Base-by-base conservation (phyloP, 1,140 invertebrate species). In the Oryctes rhinoceros region DNA sequence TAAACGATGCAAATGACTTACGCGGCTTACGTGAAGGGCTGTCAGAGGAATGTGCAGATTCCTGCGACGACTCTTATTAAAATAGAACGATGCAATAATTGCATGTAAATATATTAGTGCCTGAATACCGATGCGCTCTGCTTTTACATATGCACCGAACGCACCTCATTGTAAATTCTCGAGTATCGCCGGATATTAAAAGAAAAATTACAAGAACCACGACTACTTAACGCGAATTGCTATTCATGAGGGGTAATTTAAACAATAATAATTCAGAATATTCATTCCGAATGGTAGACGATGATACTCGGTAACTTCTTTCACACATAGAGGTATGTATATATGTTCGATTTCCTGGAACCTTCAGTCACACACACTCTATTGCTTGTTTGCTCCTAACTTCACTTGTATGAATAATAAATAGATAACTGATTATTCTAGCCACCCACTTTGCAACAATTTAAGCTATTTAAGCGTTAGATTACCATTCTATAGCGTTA, bases 161-260 rank as follows among this genome's bases (percentile, higher is more conserved):
- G 65, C 65, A 30, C 20, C 18, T 67, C 65, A 67, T 67, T 67
- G 65, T 67, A 67, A 67, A 67, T 67, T 67, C 65, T 67, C n/a
- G n/a, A 18, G 35, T 44, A 76, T 76, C 74, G 74, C 74, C 74
- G 74, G 74, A 76, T 76, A 76, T 76, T 76, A 76, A 76, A 76
- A 76, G 74, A 44, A 76, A 76, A 76, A 76, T 76, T 76, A 76
- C 74, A 76, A 76, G 74, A 76, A 76, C 74, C 44, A 76, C 44
- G 44, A 47, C 37, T 48, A 76, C 74, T 44, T 48, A 76, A 76
- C 65, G 74, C 44, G 74, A 76, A 76, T 76, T 76, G 74, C 74
- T 76, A 76, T 76, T 39, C 74, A 48, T 76, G 74, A 76, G 35
- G 44, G 35, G 74, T 76, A 76, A 76, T 76, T 76, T 48, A 76